A percentile compares a stretch with the other conserved stretches of the same genome.
Conservation (phyloP, 2,888 invertebrate genomes). For the Micoletzkya japonica region DNA sequence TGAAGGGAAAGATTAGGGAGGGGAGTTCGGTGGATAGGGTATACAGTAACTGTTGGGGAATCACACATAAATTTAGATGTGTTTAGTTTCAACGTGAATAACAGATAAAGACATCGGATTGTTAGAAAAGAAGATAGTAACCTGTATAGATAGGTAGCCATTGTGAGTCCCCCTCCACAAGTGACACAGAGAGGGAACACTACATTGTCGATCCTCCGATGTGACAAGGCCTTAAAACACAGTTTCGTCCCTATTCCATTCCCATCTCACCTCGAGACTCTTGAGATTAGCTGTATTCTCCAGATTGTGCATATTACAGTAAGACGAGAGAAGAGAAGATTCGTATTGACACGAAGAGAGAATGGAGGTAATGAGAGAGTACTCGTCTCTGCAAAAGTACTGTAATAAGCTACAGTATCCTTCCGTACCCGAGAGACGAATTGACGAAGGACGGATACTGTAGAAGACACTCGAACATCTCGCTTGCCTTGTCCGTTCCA, state of each 20-base stretch:
- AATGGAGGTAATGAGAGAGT: too few relatives aligned
- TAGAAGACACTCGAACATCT: conserved; percentile 28
- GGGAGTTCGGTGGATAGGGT: background rate
- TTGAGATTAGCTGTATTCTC: too few relatives aligned
- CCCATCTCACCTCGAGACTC: background rate
- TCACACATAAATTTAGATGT: background rate
- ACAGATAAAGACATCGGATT: too few relatives aligned
- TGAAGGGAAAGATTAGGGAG: conserved; percentile 25
- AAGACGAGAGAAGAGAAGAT: background rate
- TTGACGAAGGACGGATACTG: conserved; percentile 24
- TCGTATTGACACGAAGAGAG: too few relatives aligned
- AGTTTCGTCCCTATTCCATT: background rate
- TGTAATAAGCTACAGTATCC: background rate
- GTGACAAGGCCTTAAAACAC: background rate
- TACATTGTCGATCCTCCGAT: background rate
- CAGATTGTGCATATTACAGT: too few relatives aligned
- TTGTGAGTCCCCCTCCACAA: conserved; percentile 26
- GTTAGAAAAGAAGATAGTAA: conserved; percentile 9
- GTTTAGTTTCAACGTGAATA: background rate
- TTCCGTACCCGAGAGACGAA: conserved; percentile 23
- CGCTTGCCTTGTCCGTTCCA: conserved; percentile 20
- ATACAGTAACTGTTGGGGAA: background rate
- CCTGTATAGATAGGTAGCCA: conserved; percentile 34
- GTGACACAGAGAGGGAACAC: conserved; percentile 30
- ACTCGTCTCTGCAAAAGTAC: too few relatives aligned